These are phyloP conservation scores for Phasia obesa DNA, from an alignment of 2,888 invertebrate species.

Conservation along the genomic window DNA sequence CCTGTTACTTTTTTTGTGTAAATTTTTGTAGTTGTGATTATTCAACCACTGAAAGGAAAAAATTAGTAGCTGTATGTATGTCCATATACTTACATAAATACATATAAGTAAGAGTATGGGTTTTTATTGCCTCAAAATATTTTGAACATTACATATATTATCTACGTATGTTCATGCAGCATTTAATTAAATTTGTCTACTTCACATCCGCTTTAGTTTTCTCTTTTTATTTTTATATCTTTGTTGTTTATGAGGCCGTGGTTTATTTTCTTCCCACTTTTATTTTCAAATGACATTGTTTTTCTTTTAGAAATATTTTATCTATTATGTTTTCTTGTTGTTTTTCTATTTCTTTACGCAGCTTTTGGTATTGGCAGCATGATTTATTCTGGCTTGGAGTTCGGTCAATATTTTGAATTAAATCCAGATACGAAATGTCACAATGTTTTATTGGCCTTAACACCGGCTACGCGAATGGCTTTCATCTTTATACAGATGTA, in stretches of 20 bases:
- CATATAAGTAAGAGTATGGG: not conserved
- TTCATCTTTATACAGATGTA: slow-evolving; percentile 99
- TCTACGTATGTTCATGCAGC: slow-evolving; percentile 38
- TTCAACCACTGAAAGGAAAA: not conserved
- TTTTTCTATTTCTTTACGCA: slow-evolving; percentile 81
- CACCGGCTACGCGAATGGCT: slow-evolving; percentile 95
- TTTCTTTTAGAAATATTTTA: slow-evolving; percentile 28
- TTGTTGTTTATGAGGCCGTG: not conserved
- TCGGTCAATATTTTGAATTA: slow-evolving; percentile 96
- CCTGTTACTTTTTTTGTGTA: slow-evolving; percentile 34
- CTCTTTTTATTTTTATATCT: not conserved
- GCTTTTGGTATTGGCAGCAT: slow-evolving; percentile 98
- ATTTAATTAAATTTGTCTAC: slow-evolving; percentile 66
- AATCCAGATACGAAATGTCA: slow-evolving; percentile 95
- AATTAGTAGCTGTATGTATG: not conserved
- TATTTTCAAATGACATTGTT: slow-evolving; percentile 37
- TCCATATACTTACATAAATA: not conserved
- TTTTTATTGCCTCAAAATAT: slow-evolving; percentile 37
- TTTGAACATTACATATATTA: slow-evolving; percentile 48
- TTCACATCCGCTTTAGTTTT: slow-evolving; percentile 54
- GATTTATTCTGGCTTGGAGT: slow-evolving; percentile 97
- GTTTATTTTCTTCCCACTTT: slow-evolving; percentile 15
- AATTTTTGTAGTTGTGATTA: slow-evolving; percentile 4
- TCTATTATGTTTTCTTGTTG: slow-evolving; percentile 28
- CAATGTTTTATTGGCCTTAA: slow-evolving; percentile 93